A percentile compares a stretch with the other conserved stretches of the same genome.
Conservation (phyloP, 1,140 invertebrate species). For the Campodea augens region DNA sequence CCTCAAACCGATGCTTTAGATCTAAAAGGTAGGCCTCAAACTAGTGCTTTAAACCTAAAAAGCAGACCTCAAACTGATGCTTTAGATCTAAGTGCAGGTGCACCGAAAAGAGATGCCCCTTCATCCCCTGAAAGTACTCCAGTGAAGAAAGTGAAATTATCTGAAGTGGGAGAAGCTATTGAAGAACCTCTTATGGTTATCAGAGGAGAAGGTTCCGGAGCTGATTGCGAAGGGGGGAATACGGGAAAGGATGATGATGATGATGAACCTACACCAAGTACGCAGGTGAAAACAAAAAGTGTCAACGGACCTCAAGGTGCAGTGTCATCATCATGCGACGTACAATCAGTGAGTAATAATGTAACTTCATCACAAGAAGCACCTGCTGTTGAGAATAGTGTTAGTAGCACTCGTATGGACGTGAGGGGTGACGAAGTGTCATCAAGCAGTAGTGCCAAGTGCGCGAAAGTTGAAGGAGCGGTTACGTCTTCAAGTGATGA, state of each 20-base stretch:
- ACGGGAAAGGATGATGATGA: conserved; percentile 8
- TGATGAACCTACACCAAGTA: background rate
- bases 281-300: background rate
- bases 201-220: conserved; percentile 48
- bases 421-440: background rate
- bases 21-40: too few relatives aligned
- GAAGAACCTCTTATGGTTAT: conserved; percentile 49
- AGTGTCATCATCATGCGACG: too few relatives aligned
- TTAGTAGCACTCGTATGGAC: background rate
- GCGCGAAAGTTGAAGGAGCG: background rate
- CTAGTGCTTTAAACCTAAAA: too few relatives aligned
- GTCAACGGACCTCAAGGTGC: background rate
- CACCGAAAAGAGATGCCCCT: too few relatives aligned
- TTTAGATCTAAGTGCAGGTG: too few relatives aligned
- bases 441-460: background rate
- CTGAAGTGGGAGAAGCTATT: conserved; percentile 46
- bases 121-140: too few relatives aligned
- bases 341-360: background rate
- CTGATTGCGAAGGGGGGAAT: conserved; percentile 39
- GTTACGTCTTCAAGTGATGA: background rate
- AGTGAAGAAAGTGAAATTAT: too few relatives aligned
- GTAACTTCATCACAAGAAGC: background rate
- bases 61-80: too few relatives aligned
- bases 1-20: too few relatives aligned
- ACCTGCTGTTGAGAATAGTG: background rate